Evolutionary conservation across 2,888 invertebrate species (phyloP), one percentile per base, ranked within the genome.

Genomic region (Euproctis similis): DNA sequence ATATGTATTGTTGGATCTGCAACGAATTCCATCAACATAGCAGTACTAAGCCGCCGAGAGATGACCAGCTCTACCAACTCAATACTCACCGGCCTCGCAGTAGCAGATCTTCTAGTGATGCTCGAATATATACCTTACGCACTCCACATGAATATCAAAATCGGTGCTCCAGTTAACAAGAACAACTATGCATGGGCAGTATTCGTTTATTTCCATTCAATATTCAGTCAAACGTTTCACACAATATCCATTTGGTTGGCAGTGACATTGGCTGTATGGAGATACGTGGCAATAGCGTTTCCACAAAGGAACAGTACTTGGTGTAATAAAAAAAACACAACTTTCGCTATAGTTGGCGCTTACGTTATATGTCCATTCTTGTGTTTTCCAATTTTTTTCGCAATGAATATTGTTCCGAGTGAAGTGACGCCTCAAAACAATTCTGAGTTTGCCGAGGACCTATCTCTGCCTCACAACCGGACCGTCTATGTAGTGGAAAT

Each of bases 161-260:
- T 85, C 3, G 84, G 85, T 20, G 82, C 81, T 5, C 81, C 81
- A 63, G 66, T 82, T 40, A 84, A 85, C 49, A 81, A 78, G 42
- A 85, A 81, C 49, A 81, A 81, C 0, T 95, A 94, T 67, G 86
- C 88, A 2, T 94, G 94, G 92, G 89, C 93, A 0, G 87, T 92
- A 11, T 95, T 93, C 67, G 92, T 94, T n/a, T 88, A 94, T 43
- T 93, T 96, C 55, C 96, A 97, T 70, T 94, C 94, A 13, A 91
- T 94, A 59, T 96, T 96, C 68, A 90, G 93, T 12, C 95, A 96
- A 71, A 91, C 93, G 11, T 90, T 92, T 59, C 94, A 94, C 69
- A 96, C 97, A 1, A 93, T 96, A 41, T 95, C 96, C 1, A 96
- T 96, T 46, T 96, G 95, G 90, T 74, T 97, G 47, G 97, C 97